These are phyloP conservation scores for Drosophila chauvacae DNA, from an alignment of 1,140 invertebrate species.

Conservation along the genomic window DNA sequence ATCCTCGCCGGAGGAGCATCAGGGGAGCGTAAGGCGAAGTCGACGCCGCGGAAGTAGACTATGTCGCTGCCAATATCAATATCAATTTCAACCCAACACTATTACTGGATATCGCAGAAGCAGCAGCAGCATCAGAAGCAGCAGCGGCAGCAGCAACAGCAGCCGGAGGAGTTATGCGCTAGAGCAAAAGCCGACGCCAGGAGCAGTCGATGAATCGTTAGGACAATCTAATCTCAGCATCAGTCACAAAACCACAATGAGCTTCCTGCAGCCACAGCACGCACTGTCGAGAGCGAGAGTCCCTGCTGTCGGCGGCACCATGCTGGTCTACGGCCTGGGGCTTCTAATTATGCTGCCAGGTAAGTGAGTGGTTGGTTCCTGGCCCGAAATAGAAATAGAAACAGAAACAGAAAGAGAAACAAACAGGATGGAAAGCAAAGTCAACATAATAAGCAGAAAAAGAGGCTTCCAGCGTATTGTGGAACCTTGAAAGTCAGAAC, in stretches of 20 bases:
- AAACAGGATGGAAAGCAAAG: not conserved
- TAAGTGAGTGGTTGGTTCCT: conserved; percentile 37
- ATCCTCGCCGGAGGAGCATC: conserved; percentile 6
- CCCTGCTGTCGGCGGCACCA: conserved; percentile 25
- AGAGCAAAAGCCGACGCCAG: conserved; percentile 14
- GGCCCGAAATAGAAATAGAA: not conserved
- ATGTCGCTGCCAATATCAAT: conserved; percentile 21
- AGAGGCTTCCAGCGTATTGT: not conserved
- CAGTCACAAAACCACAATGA: conserved; percentile 35
- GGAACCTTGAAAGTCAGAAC: not conserved
- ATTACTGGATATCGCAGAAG: conserved; percentile 11
- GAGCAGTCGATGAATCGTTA: conserved; percentile 20
- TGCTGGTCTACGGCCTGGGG: conserved; percentile 62
- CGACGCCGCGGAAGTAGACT: conserved; percentile 14
- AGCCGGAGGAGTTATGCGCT: conserved; percentile 10
- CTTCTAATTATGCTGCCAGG: conserved; percentile 68
- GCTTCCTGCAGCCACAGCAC: conserved; percentile 36
- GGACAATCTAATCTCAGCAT: conserved; percentile 19
- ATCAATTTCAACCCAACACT: conserved; percentile 14
- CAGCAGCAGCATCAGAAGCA: conserved; percentile 2
- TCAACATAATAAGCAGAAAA: not conserved
- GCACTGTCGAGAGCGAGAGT: conserved; percentile 28
- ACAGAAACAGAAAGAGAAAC: not conserved
- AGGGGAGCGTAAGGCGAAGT: conserved; percentile 9
- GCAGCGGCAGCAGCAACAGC: not conserved